Evolutionary conservation across 1,140 invertebrate genomes (phyloP).

Genomic region (Periplaneta americana): DNA sequence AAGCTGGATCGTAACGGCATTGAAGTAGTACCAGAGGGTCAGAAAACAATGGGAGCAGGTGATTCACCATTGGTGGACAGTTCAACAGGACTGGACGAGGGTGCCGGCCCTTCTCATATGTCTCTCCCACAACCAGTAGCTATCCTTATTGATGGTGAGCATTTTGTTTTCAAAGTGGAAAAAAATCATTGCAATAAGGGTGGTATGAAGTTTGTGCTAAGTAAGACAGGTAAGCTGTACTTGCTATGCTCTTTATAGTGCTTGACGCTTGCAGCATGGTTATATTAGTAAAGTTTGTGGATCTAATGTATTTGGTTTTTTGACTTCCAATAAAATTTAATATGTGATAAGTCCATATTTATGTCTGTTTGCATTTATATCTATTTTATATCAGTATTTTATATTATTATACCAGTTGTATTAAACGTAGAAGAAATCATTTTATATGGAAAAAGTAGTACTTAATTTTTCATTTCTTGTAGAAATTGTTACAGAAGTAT

Average conservation of each 20-base stretch:
- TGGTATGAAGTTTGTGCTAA: neutral
- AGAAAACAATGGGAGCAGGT: constrained; percentile 32
- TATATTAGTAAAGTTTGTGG: no score
- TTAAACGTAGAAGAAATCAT: no score
- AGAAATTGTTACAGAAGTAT: no score
- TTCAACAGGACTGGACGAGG: constrained; percentile 44
- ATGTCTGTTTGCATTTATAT: no score
- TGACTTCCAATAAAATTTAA: no score
- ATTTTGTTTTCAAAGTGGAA: neutral
- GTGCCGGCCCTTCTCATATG: constrained; percentile 38
- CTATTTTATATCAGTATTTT: no score
- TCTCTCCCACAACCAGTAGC: neutral
- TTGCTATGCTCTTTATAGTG: neutral
- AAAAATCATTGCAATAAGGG: neutral
- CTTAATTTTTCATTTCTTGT: no score
- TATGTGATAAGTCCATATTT: no score
- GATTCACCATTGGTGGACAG: constrained; percentile 54
- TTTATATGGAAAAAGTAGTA: no score
- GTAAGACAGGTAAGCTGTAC: neutral
- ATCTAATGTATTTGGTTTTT: no score
- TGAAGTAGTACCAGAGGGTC: constrained; percentile 55
- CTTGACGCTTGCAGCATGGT: no score
- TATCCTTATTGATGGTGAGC: neutral
- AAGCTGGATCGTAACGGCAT: constrained; percentile 78
- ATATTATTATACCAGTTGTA: no score